Base-by-base conservation (phyloP, 2,797 vertebrate genomes). In the Melanotaenia parkinsoni region DNA sequence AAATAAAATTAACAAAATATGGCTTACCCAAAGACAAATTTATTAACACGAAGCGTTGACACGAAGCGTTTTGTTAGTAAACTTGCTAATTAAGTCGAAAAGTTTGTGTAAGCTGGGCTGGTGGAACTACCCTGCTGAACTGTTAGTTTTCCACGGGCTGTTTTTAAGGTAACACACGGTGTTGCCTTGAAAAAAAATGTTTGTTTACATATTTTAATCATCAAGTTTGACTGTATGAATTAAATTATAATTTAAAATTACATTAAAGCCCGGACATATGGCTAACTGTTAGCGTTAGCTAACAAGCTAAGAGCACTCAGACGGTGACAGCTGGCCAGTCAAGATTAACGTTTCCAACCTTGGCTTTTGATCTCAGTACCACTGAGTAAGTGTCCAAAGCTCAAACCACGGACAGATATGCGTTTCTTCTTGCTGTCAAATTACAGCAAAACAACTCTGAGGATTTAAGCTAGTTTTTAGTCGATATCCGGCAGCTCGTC, bases 81-180 rank as follows among this genome's bases (percentile, higher is more conserved):
- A 20, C 26, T 24, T 11, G 3, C 26, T 22, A 12, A 14, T 22
- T 10, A 30, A 30, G 5, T 24, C 5, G 3, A 28, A 59, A 35
- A 13, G 11, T 43, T 51, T 28, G 12, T 13, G 20, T 3, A 13
- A 1, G 0, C 0, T 8, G n/a, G 6, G 37, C 1, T 0, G 11
- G 56, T 13, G 89, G 90, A 89, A 89, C 90, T 9, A 7, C 3
- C 0, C 53, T 0, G 5, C 14, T 14, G 1, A 20, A 0, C 0
- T 35, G 0, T 9, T 3, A 0, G 24, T 65, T 74, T 63, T 9
- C 13, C 12, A 26, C 80, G 90, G 81, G 73, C 61, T 1, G 1
- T 35, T 69, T 0, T 2, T 0, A 0, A 0, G 76, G 88, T 70
- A 12, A 64, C 89, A 67, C 88, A 56, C 1, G 0, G 35, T 58